Evolutionary conservation across 2,113 vertebrate genomes (phyloP).

Genomic region (Mormoops blainvillei): DNA sequence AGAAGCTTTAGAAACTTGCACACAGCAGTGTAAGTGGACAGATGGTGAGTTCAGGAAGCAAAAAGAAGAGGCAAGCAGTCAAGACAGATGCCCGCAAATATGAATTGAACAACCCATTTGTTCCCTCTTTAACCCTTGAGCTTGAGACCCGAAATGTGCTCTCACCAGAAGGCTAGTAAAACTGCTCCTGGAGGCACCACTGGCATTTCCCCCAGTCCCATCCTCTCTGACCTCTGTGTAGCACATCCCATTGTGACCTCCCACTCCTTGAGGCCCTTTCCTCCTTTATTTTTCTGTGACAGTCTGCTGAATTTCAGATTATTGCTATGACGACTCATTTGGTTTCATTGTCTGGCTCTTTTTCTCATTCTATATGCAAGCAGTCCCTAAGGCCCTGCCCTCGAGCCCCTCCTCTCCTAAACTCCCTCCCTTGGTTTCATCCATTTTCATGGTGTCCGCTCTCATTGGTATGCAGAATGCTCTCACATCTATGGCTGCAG

Average conservation of each 20-base stretch:
- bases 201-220: not conserved
- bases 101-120: not conserved
- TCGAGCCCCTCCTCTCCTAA: not conserved
- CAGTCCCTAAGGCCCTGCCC: not conserved
- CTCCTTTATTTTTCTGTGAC: not conserved
- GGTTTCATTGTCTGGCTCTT: not conserved
- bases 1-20: constrained; percentile 3
- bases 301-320: not conserved
- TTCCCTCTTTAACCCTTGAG: not conserved
- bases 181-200: not conserved
- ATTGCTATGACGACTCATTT: not conserved
- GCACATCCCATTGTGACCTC: not conserved
- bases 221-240: not conserved
- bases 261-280: not conserved
- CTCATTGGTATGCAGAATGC: constrained; percentile 12
- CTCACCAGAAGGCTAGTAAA: not conserved
- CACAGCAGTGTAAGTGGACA: not conserved
- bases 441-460: not conserved
- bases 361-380: not conserved
- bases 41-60: not conserved
- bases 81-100: constrained; percentile 21
- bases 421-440: not conserved
- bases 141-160: not conserved
- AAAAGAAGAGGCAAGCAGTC: constrained; percentile 10
- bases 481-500: not conserved